Percentiles rank a stretch among this genome's conserved stretches.
These are phyloP conservation scores for Drosophila setifemur DNA, from an alignment of 1,140 invertebrate species.

Conservation along the genomic window DNA sequence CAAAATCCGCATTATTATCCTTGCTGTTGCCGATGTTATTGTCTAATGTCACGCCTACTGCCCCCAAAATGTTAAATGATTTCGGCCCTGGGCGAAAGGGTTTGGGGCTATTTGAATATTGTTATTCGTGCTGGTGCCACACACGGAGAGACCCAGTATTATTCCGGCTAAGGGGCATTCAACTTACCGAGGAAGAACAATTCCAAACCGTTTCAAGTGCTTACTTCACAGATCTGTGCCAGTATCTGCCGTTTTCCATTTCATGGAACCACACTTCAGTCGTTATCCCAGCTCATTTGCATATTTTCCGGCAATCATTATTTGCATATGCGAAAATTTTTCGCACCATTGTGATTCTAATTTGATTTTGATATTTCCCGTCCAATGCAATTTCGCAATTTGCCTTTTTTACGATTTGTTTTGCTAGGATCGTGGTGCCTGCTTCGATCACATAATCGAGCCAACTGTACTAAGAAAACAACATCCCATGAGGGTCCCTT, in stretches of 20 bases:
- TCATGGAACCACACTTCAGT: not conserved
- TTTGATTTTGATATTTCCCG: constrained; percentile 66
- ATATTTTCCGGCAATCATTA: constrained; percentile 74
- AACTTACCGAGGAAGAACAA: constrained; percentile 36
- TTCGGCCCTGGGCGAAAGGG: constrained; percentile 32
- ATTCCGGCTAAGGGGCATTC: constrained; percentile 46
- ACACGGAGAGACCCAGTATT: constrained; percentile 4
- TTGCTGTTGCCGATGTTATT: constrained; percentile 37
- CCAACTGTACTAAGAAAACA: constrained; percentile 34
- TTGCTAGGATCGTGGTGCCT: constrained; percentile 38
- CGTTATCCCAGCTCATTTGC: constrained; percentile 58
- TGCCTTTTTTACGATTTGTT: constrained; percentile 76
- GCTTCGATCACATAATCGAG: constrained; percentile 75
- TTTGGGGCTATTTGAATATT: constrained; percentile 15
- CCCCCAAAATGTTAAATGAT: constrained; percentile 63
- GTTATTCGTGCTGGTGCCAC: constrained; percentile 19
- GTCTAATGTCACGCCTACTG: constrained; percentile 35
- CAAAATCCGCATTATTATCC: constrained; percentile 14
- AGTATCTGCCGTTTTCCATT: constrained; percentile 37
- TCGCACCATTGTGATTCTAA: constrained; percentile 52
- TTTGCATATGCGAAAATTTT: constrained; percentile 68
- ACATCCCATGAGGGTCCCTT: constrained; percentile 46
- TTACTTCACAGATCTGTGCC: not conserved
- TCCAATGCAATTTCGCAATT: constrained; percentile 68
- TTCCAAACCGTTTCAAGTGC: constrained; percentile 11